Evolutionary conservation across 2,888 invertebrate genomes (phyloP), one percentile per base, ranked within the genome.

Genomic region (Emesis russula): DNA sequence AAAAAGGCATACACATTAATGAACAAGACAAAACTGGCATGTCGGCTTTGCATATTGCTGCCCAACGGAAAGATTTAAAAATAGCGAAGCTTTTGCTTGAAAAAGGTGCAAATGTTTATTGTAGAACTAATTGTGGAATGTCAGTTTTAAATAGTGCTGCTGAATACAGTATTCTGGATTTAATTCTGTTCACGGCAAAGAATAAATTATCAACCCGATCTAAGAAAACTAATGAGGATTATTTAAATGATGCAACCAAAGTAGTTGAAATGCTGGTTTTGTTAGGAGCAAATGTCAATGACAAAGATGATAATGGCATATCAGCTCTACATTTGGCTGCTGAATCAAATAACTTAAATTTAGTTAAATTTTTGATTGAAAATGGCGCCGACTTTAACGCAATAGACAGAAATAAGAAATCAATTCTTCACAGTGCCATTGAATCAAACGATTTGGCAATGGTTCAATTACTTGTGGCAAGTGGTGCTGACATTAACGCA

Each of bases 261-360:
- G 9, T 74, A 13, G 74, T 31, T 74, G 3, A 74, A 44, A 38
- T 25, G 11, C 44, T 74, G 15, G 31, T 74, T 13, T 41, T 11
- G 15, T 13, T 18, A 38, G 74, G 74, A 18, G 74, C 13, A 44
- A 41, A 74, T 41, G 5, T 48, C 6, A n/a, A 74, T 41, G 38
- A 25, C 18, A 41, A 11, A 25, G 41, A 74, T 74, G 6, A 3
- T 44, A 13, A 41, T n/a, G 6, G 85, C 87, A 48, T 87, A 48
- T 83, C 87, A 78, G 74, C 71, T 77, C 75, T 85, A 13, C 75
- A 75, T 9, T 68, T 48, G 44, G 81, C n/a, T 53, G 76, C 31
- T 9, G 68, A 68, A 68, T 36, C 68, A 4, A 6, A 36, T 5
- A 68, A 68, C 68, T 68, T 68, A 3, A 33, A 6, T 15, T 68